These are phyloP conservation scores for Poeciliopsis infans DNA, from an alignment of 2,797 vertebrate species.

Conservation along the genomic window DNA sequence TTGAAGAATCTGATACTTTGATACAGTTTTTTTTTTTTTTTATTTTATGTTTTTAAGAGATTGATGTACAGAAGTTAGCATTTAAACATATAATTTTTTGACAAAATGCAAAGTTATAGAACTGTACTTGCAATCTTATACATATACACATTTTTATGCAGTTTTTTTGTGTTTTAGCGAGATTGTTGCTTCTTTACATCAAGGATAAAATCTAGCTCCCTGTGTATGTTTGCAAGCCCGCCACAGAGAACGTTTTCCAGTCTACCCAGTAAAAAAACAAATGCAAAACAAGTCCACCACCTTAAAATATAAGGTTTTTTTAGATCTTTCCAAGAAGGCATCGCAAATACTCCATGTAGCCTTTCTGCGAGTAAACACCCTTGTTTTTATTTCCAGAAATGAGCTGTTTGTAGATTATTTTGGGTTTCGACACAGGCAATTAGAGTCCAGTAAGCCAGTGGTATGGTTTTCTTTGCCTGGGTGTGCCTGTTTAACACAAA, in stretches of 20 bases:
- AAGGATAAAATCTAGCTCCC: neutral
- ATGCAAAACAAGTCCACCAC: no score
- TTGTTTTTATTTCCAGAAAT: conserved; percentile 48
- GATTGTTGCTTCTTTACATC: conserved; percentile 1
- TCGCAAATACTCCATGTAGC: conserved; percentile 29
- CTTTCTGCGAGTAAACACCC: conserved; percentile 34
- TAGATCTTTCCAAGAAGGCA: conserved; percentile 16
- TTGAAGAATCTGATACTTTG: no score
- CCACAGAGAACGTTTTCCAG: neutral
- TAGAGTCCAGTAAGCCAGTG: conserved; percentile 74
- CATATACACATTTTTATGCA: neutral
- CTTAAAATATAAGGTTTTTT: neutral
- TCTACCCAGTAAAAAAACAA: no score
- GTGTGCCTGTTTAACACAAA: conserved; percentile 76
- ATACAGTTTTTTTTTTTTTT: neutral
- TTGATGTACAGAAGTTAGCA: neutral
- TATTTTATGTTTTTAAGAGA: neutral
- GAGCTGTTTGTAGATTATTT: conserved; percentile 68
- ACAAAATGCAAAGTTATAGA: neutral
- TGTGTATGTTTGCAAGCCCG: neutral
- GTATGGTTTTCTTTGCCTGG: conserved; percentile 74
- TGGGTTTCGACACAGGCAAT: conserved; percentile 72
- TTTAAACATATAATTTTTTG: neutral
- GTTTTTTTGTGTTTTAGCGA: neutral
- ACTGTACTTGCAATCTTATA: neutral